phyloP scores from a whole-genome alignment of 2,797 vertebrate species.

The Urocyon cinereoargenteus region DNA sequence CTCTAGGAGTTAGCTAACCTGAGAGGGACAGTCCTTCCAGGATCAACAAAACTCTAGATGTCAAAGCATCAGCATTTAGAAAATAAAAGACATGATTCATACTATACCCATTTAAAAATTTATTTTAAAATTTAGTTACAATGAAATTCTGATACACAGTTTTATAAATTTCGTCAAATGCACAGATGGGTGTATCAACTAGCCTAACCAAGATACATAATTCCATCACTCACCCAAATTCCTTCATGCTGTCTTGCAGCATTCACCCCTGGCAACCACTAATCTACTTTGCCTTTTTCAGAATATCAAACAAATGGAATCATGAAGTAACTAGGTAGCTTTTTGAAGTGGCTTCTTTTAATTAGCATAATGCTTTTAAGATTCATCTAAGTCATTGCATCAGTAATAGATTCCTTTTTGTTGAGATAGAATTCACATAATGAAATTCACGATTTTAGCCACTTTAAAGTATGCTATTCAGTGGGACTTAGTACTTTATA shows the following conservation, averaged over 20 bases:
- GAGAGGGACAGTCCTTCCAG: neutral
- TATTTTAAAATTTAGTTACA: neutral
- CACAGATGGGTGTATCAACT: neutral
- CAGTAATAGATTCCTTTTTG: neutral
- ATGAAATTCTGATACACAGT: neutral
- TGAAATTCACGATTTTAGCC: neutral
- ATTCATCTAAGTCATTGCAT: neutral
- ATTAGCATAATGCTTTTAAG: neutral
- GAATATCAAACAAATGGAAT: neutral
- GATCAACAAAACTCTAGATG: neutral
- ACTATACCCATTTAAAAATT: neutral
- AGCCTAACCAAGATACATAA: neutral
- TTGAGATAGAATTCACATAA: neutral
- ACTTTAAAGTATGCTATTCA: neutral
- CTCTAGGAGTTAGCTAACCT: neutral
- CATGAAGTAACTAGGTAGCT: too few relatives aligned
- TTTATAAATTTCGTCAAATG: neutral
- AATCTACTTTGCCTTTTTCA: neutral
- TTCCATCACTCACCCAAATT: neutral
- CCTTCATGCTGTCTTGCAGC: neutral
- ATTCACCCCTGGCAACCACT: neutral
- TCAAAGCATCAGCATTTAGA: neutral
- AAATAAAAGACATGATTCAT: neutral
- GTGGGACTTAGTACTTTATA: neutral
- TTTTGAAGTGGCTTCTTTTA: neutral